phyloP scores from a whole-genome alignment of 2,888 invertebrate species.

The Lamproptera curius region DNA sequence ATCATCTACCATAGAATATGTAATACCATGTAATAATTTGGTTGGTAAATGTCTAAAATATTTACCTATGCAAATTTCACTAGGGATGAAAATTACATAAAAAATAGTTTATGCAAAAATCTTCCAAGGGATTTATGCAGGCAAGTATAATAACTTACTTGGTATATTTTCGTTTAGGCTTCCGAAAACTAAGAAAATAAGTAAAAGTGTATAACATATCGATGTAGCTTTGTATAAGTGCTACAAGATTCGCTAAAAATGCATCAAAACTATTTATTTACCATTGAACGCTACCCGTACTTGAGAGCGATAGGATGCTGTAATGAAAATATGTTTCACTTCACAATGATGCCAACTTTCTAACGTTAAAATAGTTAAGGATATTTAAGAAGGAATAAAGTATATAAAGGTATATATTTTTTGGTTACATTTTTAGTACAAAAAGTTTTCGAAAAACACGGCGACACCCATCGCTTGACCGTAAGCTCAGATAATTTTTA shows the following conservation, averaged over 20 bases:
- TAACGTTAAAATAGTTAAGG: no score
- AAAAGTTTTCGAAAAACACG: no score
- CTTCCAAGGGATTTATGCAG: not conserved
- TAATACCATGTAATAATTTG: no score
- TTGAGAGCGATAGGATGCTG: not conserved
- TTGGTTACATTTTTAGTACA: no score
- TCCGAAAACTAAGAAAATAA: not conserved
- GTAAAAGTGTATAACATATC: not conserved
- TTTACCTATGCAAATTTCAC: not conserved
- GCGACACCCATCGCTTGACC: not conserved
- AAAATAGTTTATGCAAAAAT: not conserved
- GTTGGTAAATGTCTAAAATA: no score
- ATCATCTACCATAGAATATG: no score
- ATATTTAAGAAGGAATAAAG: no score
- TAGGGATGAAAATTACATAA: not conserved
- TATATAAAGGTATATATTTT: no score
- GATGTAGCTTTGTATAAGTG: not conserved
- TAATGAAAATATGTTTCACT: not conserved
- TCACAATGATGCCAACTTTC: no score
- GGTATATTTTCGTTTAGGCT: not conserved
- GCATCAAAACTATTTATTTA: not conserved
- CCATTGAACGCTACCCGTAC: not conserved
- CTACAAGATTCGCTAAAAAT: not conserved
- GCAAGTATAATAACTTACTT: not conserved
- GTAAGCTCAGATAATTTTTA: not conserved